A percentile compares a stretch with the other conserved stretches of the same genome.
Conservation (phyloP, 2,113 vertebrate species). For the Dicerorhinus sumatrensis region DNA sequence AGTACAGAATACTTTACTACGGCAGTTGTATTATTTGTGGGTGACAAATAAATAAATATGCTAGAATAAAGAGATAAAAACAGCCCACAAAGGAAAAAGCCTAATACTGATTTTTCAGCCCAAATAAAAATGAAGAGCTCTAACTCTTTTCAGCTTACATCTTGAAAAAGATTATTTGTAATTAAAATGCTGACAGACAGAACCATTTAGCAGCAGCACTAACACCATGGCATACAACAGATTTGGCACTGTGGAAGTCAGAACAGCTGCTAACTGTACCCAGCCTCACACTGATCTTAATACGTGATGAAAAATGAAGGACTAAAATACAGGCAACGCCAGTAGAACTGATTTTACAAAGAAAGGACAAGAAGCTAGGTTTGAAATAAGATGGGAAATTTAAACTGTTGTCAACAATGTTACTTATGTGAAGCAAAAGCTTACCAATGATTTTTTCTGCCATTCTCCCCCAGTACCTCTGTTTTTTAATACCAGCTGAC, state of each 20-base stretch:
- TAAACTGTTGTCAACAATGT: conserved; percentile 3
- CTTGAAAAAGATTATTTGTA: not conserved
- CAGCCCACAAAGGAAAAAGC: conserved; percentile 16
- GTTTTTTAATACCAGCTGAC: conserved; percentile 54
- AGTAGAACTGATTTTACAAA: conserved; percentile 1
- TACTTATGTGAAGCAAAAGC: conserved; percentile 36
- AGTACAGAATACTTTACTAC: not conserved
- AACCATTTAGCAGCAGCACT: not conserved
- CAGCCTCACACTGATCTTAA: not conserved
- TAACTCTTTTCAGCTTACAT: not conserved
- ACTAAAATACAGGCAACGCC: not conserved
- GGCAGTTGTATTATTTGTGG: not conserved
- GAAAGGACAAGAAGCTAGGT: conserved; percentile 32
- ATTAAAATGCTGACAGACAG: conserved; percentile 43
- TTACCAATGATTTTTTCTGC: conserved; percentile 52
- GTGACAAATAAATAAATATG: conserved; percentile 18
- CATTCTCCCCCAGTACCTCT: not conserved
- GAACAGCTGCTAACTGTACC: not conserved
- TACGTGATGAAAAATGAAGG: conserved; percentile 17
- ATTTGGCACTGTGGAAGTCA: not conserved
- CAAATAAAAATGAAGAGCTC: not conserved
- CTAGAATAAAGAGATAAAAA: conserved; percentile 49
- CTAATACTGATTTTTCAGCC: conserved; percentile 21
- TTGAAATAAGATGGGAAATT: conserved; percentile 64
- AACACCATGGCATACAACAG: fast-evolving